Conservation (phyloP, 2,113 vertebrate genomes). For the Nestor notabilis region DNA sequence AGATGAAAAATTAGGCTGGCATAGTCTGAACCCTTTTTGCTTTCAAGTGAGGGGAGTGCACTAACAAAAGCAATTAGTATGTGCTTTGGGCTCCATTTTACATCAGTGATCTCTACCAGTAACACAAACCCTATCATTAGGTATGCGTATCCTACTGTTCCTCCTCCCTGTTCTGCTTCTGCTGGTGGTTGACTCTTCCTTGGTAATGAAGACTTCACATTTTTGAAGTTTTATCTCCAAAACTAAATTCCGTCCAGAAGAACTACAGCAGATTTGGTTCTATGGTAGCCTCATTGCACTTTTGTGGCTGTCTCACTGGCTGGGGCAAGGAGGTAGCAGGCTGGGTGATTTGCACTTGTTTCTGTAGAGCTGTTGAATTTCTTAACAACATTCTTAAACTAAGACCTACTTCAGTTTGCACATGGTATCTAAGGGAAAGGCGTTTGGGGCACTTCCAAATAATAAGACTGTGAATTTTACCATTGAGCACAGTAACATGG, state of each 20-base stretch:
- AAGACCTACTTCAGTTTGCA: conserved; percentile 5
- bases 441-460: background rate
- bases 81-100: background rate
- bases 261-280: background rate
- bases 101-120: background rate
- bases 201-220: background rate
- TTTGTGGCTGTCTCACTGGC: background rate
- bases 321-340: background rate
- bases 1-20: background rate
- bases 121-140: background rate
- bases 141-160: background rate
- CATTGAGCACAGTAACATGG: background rate
- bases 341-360: background rate
- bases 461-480: conserved; percentile 1
- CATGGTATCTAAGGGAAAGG: background rate
- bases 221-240: background rate
- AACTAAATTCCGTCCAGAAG: background rate
- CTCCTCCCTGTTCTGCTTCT: background rate
- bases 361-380: background rate
- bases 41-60: background rate
- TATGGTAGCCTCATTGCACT: background rate
- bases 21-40: background rate
- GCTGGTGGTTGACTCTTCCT: background rate
- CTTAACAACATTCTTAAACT: background rate
- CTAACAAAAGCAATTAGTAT: background rate